Base-by-base conservation (phyloP, 2,113 vertebrate genomes). In the Synchiropus splendidus region DNA sequence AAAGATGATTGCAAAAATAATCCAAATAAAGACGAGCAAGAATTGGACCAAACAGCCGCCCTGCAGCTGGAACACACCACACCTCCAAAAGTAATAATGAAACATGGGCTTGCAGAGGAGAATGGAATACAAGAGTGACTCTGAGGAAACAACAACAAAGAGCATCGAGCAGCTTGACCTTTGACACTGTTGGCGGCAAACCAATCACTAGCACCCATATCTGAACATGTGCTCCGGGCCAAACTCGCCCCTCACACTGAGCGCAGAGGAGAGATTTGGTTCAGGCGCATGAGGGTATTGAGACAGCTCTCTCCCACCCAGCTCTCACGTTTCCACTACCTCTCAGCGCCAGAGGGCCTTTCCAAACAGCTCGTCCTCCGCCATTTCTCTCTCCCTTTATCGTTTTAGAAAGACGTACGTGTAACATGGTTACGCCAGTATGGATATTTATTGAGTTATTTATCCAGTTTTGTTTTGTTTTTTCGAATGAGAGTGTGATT, bases 181-280 rank as follows among this genome's bases (percentile, higher is more conserved):
- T 89, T 80, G 77, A 74, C 87, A 83, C 83, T 75, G 80, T 88
- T 91, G 88, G 87, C 87, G 88, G 85, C 81, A 88, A 92, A 91
- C 90, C 92, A 92, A 92, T 93, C 90, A 90, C 84, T 73, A 82
- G 89, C 88, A 87, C 88, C 83, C 79, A 89, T 92, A 93, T 92
- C 88, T 86, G 92, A 92, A 92, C 89, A 92, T 89, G 90, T 89
- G 90, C 90, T 88, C 83, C 78, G 60, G 94, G 90, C 89, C 87
- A 92, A 90, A 91, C 88, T 89, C 88, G 83, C 86, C 83, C 79
- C 83, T 81, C 56, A 74, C 69, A 88, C 85, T 83, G 86, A 70
- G 79, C 77, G 77, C 85, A 87, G 83, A 64, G 78, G 74, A 77
- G 76, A 81, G 67, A 82, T 82, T 84, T 62, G 82, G 71, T 77